Evolutionary conservation across 2,888 invertebrate species (phyloP), one percentile per base, ranked within the genome.

Genomic region (Pharmacophagus antenor): DNA sequence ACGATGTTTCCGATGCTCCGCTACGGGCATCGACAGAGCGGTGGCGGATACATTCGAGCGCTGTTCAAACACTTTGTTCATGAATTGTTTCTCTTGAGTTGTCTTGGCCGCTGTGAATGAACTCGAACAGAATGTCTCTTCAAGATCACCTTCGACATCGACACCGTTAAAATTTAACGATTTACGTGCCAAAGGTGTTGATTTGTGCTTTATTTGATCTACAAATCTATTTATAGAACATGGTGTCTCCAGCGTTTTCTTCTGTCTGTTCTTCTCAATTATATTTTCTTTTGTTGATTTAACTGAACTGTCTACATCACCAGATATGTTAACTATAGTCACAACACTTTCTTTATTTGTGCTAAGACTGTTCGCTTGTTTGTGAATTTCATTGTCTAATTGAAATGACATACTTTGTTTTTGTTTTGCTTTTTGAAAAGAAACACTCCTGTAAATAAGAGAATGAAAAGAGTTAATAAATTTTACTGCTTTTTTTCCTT

Each of bases 151-250:
- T 55, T 76, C 68, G 8, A 54, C 51, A 57, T 74, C 69, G 20
- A 77, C 69, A 47, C 63, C 66, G 21, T 73, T 70, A 63, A 89
- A 91, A 62, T 82, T 81, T 0, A 91, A 72, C 1, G 88, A 88
- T 61, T 89, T 90, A 54, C 77, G 78, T 1, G 84, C 86, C 2
- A 87, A 65, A 0, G 91, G 91, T 0, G 91, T 91, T 0, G 90
- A 91, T 44, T 85, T 87, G 50, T 86, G 75, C 61, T 75, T 80
- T 12, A 91, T 80, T 42, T 86, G 74, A 63, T 80, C 75, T 1
- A 77, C 79, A 70, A 91, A 91, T 63, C 82, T 87, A 23, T 74
- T 77, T 5, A 89, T 85, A 4, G 76, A 83, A 0, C 81, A 62
- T 5, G 90, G 89, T 2, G 90, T 88, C 51, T 84, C 85, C 10